phyloP scores from a whole-genome alignment of 2,113 vertebrate species.

The Pelmatolapia mariae region DNA sequence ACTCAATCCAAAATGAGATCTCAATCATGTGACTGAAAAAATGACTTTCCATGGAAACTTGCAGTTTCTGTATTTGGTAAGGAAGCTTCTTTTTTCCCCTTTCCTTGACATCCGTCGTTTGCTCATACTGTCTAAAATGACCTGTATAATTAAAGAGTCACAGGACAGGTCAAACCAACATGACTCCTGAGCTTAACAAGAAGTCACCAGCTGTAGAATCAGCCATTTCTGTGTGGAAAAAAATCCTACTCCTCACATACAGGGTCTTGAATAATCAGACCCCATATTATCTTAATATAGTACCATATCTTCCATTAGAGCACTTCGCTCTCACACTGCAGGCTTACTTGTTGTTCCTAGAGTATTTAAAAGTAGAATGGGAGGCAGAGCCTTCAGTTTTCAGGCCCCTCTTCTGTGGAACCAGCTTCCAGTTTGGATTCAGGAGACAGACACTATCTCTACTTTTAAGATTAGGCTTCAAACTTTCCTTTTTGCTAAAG shows the following conservation, averaged over 20 bases:
- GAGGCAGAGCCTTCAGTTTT: background rate
- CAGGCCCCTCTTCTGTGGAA: background rate
- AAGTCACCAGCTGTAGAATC: background rate
- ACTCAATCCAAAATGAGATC: constrained; percentile 8
- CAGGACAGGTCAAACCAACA: background rate
- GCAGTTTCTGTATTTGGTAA: background rate
- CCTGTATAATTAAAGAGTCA: background rate
- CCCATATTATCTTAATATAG: accelerated
- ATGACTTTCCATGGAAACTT: background rate
- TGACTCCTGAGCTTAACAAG: background rate
- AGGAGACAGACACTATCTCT: background rate
- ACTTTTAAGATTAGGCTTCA: accelerated
- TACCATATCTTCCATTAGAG: accelerated
- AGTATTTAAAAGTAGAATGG: background rate
- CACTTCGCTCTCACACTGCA: accelerated
- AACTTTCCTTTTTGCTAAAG: background rate
- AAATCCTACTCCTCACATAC: background rate
- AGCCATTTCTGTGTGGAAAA: background rate
- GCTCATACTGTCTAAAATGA: background rate
- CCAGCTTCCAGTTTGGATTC: background rate
- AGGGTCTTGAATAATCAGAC: accelerated
- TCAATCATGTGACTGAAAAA: background rate
- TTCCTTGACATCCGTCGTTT: accelerated
- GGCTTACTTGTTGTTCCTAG: background rate
- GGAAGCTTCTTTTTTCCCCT: background rate